These are phyloP conservation scores for Cremastobaeus sp. DNA, from an alignment of 2,888 invertebrate species.

Conservation along the genomic window DNA sequence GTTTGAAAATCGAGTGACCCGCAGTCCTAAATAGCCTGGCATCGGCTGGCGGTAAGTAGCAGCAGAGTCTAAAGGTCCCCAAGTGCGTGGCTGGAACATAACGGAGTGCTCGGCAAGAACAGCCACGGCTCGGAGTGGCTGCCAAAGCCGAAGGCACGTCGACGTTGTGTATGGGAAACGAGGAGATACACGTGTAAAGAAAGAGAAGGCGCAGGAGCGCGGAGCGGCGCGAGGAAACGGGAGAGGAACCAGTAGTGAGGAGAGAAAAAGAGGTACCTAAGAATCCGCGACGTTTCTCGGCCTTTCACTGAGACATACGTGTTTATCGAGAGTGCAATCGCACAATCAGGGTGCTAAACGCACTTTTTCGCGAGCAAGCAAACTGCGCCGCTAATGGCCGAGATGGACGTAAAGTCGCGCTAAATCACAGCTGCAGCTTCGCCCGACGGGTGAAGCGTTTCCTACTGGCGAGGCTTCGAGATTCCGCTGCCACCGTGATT, in stretches of 20 bases:
- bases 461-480: too few relatives aligned
- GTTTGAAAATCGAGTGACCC: constrained; percentile 38
- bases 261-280: constrained; percentile 57
- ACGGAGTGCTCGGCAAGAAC: constrained; percentile 56
- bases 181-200: constrained; percentile 46
- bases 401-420: constrained; percentile 4
- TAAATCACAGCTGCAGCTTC: constrained; percentile 7
- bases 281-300: constrained; percentile 58
- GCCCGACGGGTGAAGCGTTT: too few relatives aligned
- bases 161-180: constrained; percentile 37
- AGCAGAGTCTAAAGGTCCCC: constrained; percentile 49
- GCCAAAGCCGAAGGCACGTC: constrained; percentile 33
- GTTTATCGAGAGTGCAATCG: constrained; percentile 53
- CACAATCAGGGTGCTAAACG: constrained; percentile 37
- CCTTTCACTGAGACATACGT: constrained; percentile 58
- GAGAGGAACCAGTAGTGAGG: constrained; percentile 51
- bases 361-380: constrained; percentile 35
- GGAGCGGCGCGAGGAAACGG: constrained; percentile 41
- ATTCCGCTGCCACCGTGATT: too few relatives aligned
- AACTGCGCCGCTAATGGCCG: neutral
- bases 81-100: constrained; percentile 59
- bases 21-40: constrained; percentile 52
- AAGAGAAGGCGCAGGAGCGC: constrained; percentile 24
- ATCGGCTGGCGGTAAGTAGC: too few relatives aligned
- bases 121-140: constrained; percentile 23